Conservation (phyloP, 2,888 invertebrate species). For the Stenurella melanura region DNA sequence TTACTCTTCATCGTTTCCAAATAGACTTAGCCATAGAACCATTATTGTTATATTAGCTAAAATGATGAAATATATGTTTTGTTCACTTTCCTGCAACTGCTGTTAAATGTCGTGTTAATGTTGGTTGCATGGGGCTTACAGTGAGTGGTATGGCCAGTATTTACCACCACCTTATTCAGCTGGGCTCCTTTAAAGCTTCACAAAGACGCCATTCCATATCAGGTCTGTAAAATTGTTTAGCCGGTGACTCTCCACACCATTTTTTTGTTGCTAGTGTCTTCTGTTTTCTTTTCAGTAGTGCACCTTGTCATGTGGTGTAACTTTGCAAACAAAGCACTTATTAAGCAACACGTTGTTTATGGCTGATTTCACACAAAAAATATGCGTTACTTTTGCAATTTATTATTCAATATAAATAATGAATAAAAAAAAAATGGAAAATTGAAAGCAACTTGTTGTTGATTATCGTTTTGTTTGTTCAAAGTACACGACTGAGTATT, state of each 20-base stretch:
- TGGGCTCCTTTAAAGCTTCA: constrained; percentile 59
- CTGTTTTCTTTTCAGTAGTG: background rate
- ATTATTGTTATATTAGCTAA: background rate
- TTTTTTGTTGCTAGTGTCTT: constrained; percentile 38
- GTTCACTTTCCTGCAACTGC: constrained; percentile 26
- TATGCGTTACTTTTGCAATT: no score
- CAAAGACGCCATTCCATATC: constrained; percentile 70
- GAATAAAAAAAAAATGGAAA: no score
- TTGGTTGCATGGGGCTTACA: constrained; percentile 64
- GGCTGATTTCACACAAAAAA: no score
- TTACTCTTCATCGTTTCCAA: no score
- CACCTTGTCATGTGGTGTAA: background rate
- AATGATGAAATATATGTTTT: constrained; percentile 5
- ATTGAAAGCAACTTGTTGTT: background rate
- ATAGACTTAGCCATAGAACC: no score
- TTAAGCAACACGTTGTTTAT: background rate
- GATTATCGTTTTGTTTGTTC: background rate
- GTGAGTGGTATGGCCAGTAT: constrained; percentile 66
- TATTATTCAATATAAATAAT: no score
- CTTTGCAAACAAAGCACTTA: background rate
- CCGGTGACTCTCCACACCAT: background rate
- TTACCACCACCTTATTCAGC: constrained; percentile 64
- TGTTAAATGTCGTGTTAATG: constrained; percentile 57
- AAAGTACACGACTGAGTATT: background rate
- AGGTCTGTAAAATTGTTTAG: constrained; percentile 64